Percentiles rank a stretch among this genome's conserved stretches.
Conservation (phyloP, 2,113 vertebrate species). For the Nestor notabilis region DNA sequence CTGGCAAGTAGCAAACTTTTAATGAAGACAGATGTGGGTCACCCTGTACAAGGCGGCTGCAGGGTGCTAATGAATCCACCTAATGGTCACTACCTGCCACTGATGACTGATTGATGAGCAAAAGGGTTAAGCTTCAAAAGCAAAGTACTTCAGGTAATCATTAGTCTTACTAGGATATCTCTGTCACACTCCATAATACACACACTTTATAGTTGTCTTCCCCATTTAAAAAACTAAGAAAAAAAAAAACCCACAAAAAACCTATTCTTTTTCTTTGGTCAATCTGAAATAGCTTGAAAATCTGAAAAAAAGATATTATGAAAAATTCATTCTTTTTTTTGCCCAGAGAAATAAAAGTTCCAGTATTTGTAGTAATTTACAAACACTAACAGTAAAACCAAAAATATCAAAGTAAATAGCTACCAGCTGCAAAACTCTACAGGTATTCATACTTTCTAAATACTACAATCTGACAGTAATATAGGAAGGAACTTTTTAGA, state of each 20-base stretch:
- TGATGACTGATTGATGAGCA: slow-evolving; percentile 78
- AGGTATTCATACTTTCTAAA: neutral
- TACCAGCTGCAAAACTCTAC: neutral
- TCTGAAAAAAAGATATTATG: neutral
- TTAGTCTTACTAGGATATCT: slow-evolving; percentile 62
- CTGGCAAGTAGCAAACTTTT: slow-evolving; percentile 79
- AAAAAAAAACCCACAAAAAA: neutral
- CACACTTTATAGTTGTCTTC: slow-evolving; percentile 32
- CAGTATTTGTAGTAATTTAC: neutral
- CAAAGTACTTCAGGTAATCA: slow-evolving; percentile 65
- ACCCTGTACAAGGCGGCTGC: slow-evolving; percentile 72
- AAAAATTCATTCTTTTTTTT: slow-evolving; percentile 28
- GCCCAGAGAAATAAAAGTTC: neutral
- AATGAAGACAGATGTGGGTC: slow-evolving; percentile 88
- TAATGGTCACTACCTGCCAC: slow-evolving; percentile 83
- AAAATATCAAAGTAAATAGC: neutral
- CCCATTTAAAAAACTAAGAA: neutral
- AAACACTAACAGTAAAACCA: neutral
- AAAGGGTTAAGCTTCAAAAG: slow-evolving; percentile 76
- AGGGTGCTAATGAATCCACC: slow-evolving; percentile 83
- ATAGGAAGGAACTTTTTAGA: neutral
- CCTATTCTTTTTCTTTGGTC: neutral
- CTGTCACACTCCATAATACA: slow-evolving; percentile 32
- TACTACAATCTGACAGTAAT: neutral
- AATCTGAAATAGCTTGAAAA: slow-evolving; percentile 25